phyloP scores from a whole-genome alignment of 2,797 vertebrate genomes.

The Hippopotamyrus pictus region DNA sequence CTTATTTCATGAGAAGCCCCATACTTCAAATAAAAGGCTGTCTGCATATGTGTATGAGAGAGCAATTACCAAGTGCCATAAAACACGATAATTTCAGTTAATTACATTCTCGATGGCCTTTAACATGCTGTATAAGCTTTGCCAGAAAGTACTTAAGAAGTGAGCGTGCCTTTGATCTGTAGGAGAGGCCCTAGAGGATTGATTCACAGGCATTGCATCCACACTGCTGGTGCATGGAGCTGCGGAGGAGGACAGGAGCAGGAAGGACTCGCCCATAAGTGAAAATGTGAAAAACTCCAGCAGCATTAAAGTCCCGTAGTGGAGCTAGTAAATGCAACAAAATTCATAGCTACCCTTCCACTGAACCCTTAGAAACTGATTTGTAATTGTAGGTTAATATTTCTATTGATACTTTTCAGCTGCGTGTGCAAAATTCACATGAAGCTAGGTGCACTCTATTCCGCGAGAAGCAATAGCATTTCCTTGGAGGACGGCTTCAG shows the following conservation, averaged over 20 bases:
- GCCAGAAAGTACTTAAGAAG: background rate
- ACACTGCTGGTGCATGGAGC: background rate
- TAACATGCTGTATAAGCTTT: background rate
- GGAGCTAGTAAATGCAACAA: background rate
- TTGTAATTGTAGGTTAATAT: background rate
- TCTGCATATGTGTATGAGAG: background rate
- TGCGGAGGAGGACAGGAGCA: background rate
- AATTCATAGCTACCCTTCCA: background rate
- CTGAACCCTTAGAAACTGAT: background rate
- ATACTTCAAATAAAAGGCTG: background rate
- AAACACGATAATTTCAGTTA: background rate
- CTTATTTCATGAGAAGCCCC: background rate
- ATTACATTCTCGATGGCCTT: background rate
- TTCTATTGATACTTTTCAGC: background rate
- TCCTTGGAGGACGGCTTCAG: background rate
- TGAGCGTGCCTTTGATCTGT: background rate
- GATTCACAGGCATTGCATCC: background rate
- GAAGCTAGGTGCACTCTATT: background rate
- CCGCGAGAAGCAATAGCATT: background rate
- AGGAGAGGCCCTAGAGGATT: background rate
- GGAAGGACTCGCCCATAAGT: background rate
- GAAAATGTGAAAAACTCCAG: background rate
- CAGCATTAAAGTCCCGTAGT: background rate
- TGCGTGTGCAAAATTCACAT: background rate
- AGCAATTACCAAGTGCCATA: slow-evolving; percentile 9